phyloP scores from a whole-genome alignment of 2,888 invertebrate genomes.

The Monopis laevigella region DNA sequence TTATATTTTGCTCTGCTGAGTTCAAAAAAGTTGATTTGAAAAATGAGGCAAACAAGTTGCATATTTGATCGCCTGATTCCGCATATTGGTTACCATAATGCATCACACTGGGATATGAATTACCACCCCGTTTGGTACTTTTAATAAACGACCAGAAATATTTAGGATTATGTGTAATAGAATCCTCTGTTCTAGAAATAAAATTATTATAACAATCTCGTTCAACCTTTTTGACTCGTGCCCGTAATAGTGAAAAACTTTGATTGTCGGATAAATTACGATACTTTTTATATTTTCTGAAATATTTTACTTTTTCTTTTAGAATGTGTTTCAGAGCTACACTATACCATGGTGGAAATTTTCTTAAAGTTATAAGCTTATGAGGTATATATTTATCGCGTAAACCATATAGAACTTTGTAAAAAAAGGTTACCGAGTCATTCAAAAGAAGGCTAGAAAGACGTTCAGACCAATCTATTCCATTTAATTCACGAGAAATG shows the following conservation, averaged over 20 bases:
- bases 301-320: not conserved
- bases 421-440: not conserved
- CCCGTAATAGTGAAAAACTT: not conserved
- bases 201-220: not conserved
- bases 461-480: not conserved
- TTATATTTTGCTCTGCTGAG: too few relatives aligned
- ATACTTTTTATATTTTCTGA: slow-evolving; percentile 1
- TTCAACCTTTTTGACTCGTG: not conserved
- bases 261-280: not conserved
- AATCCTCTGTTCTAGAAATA: not conserved
- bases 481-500: not conserved
- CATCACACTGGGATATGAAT: not conserved
- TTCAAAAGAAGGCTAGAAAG: not conserved
- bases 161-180: not conserved
- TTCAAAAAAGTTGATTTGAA: not conserved
- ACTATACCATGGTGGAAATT: not conserved
- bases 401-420: not conserved
- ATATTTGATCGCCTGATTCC: not conserved
- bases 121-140: too few relatives aligned
- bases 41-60: not conserved
- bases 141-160: not conserved
- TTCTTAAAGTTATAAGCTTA: not conserved
- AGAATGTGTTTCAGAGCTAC: not conserved
- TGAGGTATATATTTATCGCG: not conserved
- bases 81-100: not conserved